Evolutionary conservation across 1,140 invertebrate species (phyloP).

Genomic region (Apocrypta bakeri): DNA sequence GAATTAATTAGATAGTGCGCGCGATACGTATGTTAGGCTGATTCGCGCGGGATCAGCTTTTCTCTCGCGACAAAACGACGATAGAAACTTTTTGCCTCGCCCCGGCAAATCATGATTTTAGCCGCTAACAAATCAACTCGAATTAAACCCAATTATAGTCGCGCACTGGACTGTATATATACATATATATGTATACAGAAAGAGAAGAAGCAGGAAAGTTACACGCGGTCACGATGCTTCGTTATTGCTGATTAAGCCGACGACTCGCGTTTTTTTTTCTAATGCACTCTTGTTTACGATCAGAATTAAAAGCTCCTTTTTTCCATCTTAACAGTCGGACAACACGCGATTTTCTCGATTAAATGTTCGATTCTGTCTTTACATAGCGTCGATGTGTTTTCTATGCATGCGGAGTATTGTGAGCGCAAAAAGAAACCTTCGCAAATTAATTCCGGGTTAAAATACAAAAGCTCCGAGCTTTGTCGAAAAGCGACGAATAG

Average conservation of each 20-base stretch:
- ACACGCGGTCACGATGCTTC: neutral
- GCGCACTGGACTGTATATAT: neutral
- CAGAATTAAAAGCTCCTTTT: no score
- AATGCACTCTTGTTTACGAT: no score
- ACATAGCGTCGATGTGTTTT: no score
- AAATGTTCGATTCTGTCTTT: no score
- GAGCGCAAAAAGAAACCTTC: neutral
- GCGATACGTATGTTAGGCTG: no score
- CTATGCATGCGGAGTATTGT: neutral
- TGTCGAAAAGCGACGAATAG: slow-evolving; percentile 1
- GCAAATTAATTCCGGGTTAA: slow-evolving; percentile 32
- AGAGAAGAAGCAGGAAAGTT: neutral
- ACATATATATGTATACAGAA: neutral
- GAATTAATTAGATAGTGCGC: no score
- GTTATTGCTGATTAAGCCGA: neutral
- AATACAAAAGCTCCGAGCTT: slow-evolving; percentile 22
- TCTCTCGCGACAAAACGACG: no score
- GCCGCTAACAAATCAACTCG: slow-evolving; percentile 63
- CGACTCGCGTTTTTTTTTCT: neutral
- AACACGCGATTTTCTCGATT: no score
- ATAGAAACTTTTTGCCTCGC: no score
- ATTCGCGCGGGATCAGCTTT: no score
- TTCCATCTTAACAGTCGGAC: no score
- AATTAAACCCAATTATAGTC: slow-evolving; percentile 67
- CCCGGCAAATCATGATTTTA: slow-evolving; percentile 58